Base-by-base conservation (phyloP, 2,797 vertebrate species). In the Gymnothorax javanicus region DNA sequence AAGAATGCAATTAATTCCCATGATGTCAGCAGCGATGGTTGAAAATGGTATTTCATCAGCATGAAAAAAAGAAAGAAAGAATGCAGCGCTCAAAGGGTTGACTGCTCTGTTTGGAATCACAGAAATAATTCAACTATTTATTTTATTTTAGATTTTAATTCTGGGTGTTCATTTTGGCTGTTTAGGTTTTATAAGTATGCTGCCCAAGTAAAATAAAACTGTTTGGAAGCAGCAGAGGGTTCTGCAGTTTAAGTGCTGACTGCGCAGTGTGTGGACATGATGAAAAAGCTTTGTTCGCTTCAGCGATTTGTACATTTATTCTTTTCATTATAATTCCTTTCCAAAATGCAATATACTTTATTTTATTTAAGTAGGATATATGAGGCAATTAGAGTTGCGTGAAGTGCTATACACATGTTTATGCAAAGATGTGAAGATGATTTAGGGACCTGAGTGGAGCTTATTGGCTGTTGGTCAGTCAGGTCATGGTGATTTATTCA, bases 341-440 rank as follows among this genome's bases (percentile, higher is more conserved):
- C 17, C 27, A 4, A 43, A 20, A 79, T 54, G 75, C 17, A 79
- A 79, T 52, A 12, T 52, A 17, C 54, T 50, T 79, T 79, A 15
- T 43, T 79, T 52, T 79, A 43, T 54, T 20, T 79, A 79, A 79
- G 75, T 79, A 52, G 75, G 50, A 79, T 52, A 79, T 52, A 79
- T 79, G 75, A 52, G 75, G 43, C 23, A 79, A 79, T 79, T 79
- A 79, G 52, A 79, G 50, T 79, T 52, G 43, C 50, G 54, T 79
- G 43, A 79, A 52, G 23, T 79, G 33, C 43, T 50, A 52, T 79
- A 79, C 52, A 54, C 33, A 20, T 79, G 50, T 54, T 79, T 54
- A 79, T 79, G 33, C 33, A 43, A 43, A 43, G 33, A 43, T 43
- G 50, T 54, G 50, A 54, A 79, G 75, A 52, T 79, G 75, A 79